These are phyloP conservation scores for Coenonympha glycerion DNA, from an alignment of 2,888 invertebrate genomes.

Conservation along the genomic window DNA sequence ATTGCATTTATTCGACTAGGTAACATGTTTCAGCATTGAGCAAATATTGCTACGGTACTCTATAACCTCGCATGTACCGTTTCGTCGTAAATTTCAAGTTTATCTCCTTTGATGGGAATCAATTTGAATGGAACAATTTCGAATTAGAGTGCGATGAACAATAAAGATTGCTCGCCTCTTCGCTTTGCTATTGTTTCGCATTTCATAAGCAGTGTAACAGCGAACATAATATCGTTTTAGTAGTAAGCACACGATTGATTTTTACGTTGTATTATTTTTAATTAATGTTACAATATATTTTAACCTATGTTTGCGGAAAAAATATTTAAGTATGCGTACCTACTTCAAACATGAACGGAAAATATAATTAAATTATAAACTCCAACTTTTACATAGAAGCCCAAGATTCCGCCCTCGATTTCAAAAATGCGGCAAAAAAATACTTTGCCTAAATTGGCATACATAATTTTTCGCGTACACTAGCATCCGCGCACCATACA, in stretches of 20 bases:
- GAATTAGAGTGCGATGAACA: constrained; percentile 47
- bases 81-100: constrained; percentile 55
- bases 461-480: no score
- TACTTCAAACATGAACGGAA: no score
- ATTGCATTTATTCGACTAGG: constrained; percentile 39
- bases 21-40: constrained; percentile 60
- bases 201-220: constrained; percentile 53
- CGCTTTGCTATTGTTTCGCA: constrained; percentile 55
- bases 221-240: constrained; percentile 31
- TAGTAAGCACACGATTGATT: constrained; percentile 21
- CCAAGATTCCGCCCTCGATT: no score
- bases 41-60: constrained; percentile 54
- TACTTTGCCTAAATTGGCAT: no score
- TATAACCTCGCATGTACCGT: constrained; percentile 50
- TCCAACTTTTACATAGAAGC: no score
- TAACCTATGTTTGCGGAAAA: no score
- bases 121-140: constrained; percentile 59
- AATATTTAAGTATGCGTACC: no score
- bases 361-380: no score
- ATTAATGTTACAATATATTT: not conserved
- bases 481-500: no score
- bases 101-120: constrained; percentile 59
- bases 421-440: no score
- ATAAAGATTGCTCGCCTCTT: constrained; percentile 60
- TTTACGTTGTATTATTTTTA: constrained; percentile 18